Conservation (phyloP, 2,113 vertebrate genomes). For the Colius striatus region DNA sequence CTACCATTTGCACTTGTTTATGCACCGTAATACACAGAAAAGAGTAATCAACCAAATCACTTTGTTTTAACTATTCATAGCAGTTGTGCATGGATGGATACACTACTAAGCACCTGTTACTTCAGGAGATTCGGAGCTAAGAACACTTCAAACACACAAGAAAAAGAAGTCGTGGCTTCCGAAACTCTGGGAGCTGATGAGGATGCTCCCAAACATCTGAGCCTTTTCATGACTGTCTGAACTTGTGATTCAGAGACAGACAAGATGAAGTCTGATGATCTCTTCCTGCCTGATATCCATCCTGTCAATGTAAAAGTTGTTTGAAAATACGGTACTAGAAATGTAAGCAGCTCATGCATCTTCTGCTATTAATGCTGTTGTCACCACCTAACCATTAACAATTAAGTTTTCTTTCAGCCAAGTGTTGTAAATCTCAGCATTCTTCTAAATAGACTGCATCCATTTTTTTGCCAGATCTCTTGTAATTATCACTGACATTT, state of each 20-base stretch:
- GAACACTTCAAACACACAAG: not conserved
- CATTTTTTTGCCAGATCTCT: not conserved
- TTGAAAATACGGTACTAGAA: not conserved
- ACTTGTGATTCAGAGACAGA: not conserved
- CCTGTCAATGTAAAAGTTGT: not conserved
- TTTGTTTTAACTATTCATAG: not conserved
- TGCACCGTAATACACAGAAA: not conserved
- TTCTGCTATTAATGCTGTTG: not conserved
- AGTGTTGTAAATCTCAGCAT: not conserved
- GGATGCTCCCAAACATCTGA: not conserved
- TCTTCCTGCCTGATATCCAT: not conserved
- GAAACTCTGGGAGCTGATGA: not conserved
- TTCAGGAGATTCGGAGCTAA: not conserved
- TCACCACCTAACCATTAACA: not conserved
- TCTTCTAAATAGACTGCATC: not conserved
- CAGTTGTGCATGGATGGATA: not conserved
- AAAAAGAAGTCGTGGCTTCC: not conserved
- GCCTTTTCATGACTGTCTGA: not conserved
- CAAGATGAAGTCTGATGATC: not conserved
- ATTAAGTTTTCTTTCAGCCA: not conserved
- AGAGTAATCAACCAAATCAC: not conserved
- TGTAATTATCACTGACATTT: not conserved
- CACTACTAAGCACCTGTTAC: not conserved
- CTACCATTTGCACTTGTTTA: constrained; percentile 16
- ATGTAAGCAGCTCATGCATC: not conserved